Conservation (phyloP, 2,113 vertebrate species). For the Apodemus speciosus region DNA sequence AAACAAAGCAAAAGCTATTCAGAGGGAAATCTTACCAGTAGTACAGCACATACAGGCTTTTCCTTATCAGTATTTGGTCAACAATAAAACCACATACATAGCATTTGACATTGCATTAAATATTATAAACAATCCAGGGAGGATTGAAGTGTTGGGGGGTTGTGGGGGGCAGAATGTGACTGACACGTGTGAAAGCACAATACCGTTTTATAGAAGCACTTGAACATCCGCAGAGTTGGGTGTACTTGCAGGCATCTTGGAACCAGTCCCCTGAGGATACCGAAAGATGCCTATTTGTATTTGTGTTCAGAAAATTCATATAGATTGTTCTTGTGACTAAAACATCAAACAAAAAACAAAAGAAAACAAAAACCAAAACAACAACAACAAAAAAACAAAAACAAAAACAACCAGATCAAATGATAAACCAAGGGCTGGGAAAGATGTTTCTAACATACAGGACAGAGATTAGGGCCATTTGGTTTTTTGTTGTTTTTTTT, state of each 20-base stretch:
- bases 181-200: background rate
- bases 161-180: too few species aligned
- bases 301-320: slow-evolving; percentile 46
- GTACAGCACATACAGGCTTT: background rate
- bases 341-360: slow-evolving; percentile 40
- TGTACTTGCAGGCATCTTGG: too few species aligned
- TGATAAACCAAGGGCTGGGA: background rate
- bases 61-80: background rate
- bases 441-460: slow-evolving; percentile 21
- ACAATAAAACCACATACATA: background rate
- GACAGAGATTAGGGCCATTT: background rate
- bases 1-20: background rate
- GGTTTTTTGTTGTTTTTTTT: background rate
- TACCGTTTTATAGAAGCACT: background rate
- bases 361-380: background rate
- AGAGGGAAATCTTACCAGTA: background rate
- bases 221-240: background rate
- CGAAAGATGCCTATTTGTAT: background rate
- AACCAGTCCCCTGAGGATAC: background rate
- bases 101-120: background rate
- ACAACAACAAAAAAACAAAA: background rate
- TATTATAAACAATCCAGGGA: slow-evolving; percentile 4
- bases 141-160: background rate
- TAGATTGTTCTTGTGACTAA: slow-evolving; percentile 24
- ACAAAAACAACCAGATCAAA: slow-evolving; percentile 5